These are phyloP conservation scores for Lamellibrachia columna DNA, from an alignment of 2,888 invertebrate genomes.

Conservation along the genomic window DNA sequence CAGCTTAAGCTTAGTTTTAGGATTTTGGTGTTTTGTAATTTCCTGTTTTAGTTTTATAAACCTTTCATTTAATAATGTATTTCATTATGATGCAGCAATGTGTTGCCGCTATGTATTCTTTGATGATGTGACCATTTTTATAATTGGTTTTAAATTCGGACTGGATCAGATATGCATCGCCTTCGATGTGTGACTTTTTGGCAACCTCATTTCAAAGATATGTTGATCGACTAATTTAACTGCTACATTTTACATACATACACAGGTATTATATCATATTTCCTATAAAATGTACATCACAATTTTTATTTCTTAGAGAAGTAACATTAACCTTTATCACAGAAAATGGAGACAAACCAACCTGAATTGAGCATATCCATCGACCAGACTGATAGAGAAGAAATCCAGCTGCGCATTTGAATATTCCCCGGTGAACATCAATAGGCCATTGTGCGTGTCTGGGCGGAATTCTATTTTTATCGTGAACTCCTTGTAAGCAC, in stretches of 20 bases:
- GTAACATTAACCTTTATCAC: not conserved
- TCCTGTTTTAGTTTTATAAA: not conserved
- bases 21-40: no score
- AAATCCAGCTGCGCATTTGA: constrained; percentile 88
- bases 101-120: not conserved
- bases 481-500: constrained; percentile 86
- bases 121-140: not conserved
- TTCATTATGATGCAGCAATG: not conserved
- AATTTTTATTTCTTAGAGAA: no score
- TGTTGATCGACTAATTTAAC: not conserved
- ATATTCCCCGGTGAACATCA: constrained; percentile 88
- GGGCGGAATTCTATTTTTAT: constrained; percentile 86
- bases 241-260: no score
- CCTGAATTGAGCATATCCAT: constrained; percentile 84
- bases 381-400: constrained; percentile 82
- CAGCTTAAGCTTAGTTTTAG: no score
- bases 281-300: no score
- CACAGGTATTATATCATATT: no score
- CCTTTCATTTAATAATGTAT: not conserved
- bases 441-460: constrained; percentile 76
- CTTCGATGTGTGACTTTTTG: not conserved
- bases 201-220: not conserved
- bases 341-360: constrained; percentile 58
- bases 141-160: not conserved
- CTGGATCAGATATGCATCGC: not conserved